Conservation (phyloP, 64 coral and sea anemone species). For the Montipora cactus region DNA sequence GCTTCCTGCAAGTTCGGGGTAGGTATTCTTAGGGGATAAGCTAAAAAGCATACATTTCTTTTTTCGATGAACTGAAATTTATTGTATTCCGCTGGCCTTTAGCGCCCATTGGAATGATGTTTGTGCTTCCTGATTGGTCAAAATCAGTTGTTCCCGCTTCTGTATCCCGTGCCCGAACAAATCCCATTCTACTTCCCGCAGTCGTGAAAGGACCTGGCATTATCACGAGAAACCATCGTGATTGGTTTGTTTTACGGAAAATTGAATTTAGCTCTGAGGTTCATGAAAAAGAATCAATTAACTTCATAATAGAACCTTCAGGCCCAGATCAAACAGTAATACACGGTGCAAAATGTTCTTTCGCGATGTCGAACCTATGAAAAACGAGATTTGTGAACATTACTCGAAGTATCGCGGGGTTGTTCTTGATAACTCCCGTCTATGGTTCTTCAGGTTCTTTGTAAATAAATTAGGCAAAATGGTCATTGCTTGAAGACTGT, state of each 20-base stretch:
- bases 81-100: background rate
- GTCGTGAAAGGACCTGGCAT: background rate
- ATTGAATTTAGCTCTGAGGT: background rate
- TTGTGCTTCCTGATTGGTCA: slow-evolving; percentile 5
- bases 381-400: too few species aligned
- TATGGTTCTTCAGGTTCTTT: too few species aligned
- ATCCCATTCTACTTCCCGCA: background rate
- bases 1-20: background rate
- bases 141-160: background rate
- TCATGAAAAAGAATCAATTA: too few species aligned
- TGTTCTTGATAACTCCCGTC: too few species aligned
- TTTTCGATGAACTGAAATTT: background rate
- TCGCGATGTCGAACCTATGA: too few species aligned
- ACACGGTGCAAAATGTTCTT: too few species aligned
- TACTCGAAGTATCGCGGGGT: too few species aligned
- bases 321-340: too few species aligned
- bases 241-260: background rate
- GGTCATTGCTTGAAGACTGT: too few species aligned
- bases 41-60: background rate
- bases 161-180: too few species aligned
- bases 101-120: background rate
- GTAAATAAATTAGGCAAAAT: too few species aligned
- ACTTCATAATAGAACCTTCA: too few species aligned
- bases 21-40: background rate
- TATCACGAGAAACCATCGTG: slow-evolving; percentile 12